Evolutionary conservation across 2,888 invertebrate species (phyloP).

Genomic region (Chloromyia formosa): DNA sequence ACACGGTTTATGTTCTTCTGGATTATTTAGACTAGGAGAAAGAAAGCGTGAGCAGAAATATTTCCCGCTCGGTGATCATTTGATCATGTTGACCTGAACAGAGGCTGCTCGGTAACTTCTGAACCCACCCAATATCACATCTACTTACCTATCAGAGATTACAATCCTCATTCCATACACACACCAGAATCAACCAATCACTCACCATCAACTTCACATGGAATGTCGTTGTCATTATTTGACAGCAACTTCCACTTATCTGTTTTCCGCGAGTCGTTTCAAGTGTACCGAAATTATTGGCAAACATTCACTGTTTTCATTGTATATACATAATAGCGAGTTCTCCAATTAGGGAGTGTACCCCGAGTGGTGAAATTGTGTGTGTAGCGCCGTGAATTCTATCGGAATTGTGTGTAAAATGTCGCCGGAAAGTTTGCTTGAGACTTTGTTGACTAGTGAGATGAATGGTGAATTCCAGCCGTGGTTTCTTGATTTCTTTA

Average conservation of each 20-base stretch:
- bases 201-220: background rate
- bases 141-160: too few species aligned
- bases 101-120: too few species aligned
- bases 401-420: background rate
- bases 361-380: background rate
- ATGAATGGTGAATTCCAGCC: slow-evolving; percentile 11
- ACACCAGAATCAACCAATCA: background rate
- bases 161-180: background rate
- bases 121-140: too few species aligned
- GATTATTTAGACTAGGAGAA: too few species aligned
- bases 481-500: slow-evolving; percentile 30
- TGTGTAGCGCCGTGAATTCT: slow-evolving; percentile 1
- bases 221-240: background rate
- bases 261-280: background rate
- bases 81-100: too few species aligned
- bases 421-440: slow-evolving; percentile 28
- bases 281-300: background rate
- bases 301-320: background rate
- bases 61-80: too few species aligned
- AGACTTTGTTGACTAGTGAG: slow-evolving; percentile 7
- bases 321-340: background rate
- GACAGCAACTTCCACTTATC: background rate
- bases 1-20: too few species aligned
- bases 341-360: background rate
- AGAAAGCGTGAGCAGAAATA: too few species aligned